Base-by-base conservation (phyloP, 1,140 invertebrate species). In the Eufriesea mexicana region DNA sequence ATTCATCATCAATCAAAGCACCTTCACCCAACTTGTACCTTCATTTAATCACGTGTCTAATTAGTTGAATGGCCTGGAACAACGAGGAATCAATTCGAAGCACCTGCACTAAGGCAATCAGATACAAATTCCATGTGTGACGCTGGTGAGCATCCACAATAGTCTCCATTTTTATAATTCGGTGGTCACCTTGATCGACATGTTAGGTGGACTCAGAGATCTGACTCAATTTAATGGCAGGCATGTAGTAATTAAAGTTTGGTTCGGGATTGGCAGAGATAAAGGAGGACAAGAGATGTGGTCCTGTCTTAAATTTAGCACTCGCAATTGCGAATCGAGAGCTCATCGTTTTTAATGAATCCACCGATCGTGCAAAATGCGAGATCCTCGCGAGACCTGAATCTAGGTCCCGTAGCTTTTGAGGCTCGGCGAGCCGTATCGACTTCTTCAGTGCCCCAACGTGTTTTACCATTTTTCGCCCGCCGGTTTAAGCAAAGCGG, bases 261-360 rank as follows among this genome's bases (percentile, higher is more conserved):
- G 67, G 23, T 25, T 49, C 25, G 14, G 14, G 7, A 10, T 8
- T 35, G 35, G 4, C 8, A 16, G 1, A 8, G 23, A 5, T 23
- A 2, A 23, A 25, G 5, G 28, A 28, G 5, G 47, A 42, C n/a
- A 62, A n/a, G 57, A 35, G 23, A 12, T 1, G 14, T 4, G 28
- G 49, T 8, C 2, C 28, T 28, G 28, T 64, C 35, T 42, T 28
- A 23, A 28, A 20, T 64, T 64, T 0, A 23, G 35, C 35, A 42
- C 9, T 16, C 54, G 68, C 67, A 51, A 79, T 14, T 72, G 77
- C 70, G 49, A 66, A 57, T 81, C 71, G 70, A 81, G 79, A 28
- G 79, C 71, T 75, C 61, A 49, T 81, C 28, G 70, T 49, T 75
- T 75, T 81, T 81, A 57, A 66, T 66, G 70, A 80, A 74, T 66